phyloP scores from a whole-genome alignment of 1,140 invertebrate species.

The Bombus difficillimus region DNA sequence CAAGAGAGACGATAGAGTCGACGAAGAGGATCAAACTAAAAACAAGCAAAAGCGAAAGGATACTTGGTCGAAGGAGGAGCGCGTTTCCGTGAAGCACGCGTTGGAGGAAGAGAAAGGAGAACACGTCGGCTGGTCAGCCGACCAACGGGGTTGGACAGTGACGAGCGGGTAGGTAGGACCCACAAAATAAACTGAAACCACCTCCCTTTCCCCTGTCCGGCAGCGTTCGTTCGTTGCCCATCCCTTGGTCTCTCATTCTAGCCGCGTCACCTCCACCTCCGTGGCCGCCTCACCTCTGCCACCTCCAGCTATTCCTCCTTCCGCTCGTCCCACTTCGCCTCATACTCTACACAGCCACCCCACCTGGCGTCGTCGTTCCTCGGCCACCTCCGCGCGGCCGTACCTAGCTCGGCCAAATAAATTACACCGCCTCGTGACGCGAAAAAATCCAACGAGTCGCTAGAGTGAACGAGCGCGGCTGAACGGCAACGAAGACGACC shows the following conservation, averaged over 20 bases:
- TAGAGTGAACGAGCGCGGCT: slow-evolving; percentile 70
- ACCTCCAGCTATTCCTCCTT: slow-evolving; percentile 64
- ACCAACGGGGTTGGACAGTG: slow-evolving; percentile 77
- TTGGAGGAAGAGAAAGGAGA: slow-evolving; percentile 52
- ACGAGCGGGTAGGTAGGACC: slow-evolving; percentile 79
- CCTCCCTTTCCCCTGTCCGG: slow-evolving; percentile 39
- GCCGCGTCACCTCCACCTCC: slow-evolving; percentile 71
- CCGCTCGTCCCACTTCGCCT: slow-evolving; percentile 39
- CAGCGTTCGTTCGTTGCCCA: slow-evolving; percentile 28
- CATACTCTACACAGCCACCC: slow-evolving; percentile 27
- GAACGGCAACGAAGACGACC: slow-evolving; percentile 48
- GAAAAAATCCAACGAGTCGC: slow-evolving; percentile 82
- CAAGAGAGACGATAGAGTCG: not conserved
- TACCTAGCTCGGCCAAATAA: slow-evolving; percentile 80
- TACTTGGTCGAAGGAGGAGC: not conserved
- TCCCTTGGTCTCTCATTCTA: slow-evolving; percentile 66
- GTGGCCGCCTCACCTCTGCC: slow-evolving; percentile 61
- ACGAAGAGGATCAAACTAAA: not conserved
- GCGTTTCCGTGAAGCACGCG: slow-evolving; percentile 29
- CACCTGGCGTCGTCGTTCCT: slow-evolving; percentile 44
- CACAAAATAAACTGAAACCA: slow-evolving; percentile 81
- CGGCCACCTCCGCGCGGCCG: slow-evolving; percentile 63
- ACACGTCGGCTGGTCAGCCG: slow-evolving; percentile 34
- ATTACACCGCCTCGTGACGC: slow-evolving; percentile 82
- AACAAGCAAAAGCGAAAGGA: slow-evolving; percentile 29